These are phyloP conservation scores for Galago senegalensis DNA, from an alignment of 2,797 vertebrate genomes.

Conservation along the genomic window DNA sequence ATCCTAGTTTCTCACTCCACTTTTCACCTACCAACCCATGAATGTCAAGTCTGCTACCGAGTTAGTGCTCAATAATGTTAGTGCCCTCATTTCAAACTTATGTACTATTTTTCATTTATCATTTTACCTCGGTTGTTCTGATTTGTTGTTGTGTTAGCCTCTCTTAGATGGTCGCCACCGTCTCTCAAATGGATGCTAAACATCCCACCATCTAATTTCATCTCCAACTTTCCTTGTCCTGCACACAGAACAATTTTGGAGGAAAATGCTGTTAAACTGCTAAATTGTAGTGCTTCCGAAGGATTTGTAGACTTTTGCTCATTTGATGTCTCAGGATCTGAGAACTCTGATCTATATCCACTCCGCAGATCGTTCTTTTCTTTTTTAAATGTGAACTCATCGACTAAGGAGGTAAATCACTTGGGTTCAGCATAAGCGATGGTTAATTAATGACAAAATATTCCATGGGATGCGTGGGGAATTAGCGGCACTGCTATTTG, in stretches of 20 bases:
- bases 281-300: slow-evolving; percentile 5
- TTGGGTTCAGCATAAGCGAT: slow-evolving; percentile 47
- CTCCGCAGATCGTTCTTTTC: background rate
- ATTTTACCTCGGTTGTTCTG: background rate
- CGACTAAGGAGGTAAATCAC: background rate
- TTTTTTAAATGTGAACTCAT: background rate
- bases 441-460: slow-evolving; percentile 66
- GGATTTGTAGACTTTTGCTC: background rate
- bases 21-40: background rate
- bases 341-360: slow-evolving; percentile 48
- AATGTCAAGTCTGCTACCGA: background rate
- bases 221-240: background rate
- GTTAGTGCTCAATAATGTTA: background rate
- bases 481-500: slow-evolving; percentile 39
- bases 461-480: slow-evolving; percentile 34
- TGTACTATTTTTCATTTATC: background rate
- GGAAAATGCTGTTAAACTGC: background rate
- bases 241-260: background rate
- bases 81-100: background rate
- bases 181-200: background rate
- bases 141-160: background rate
- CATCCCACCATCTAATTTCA: background rate
- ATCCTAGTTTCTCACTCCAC: background rate
- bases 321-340: background rate
- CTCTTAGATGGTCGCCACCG: background rate